Base-by-base conservation (phyloP, 2,888 invertebrate species). In the Pantelozetes paolii region DNA sequence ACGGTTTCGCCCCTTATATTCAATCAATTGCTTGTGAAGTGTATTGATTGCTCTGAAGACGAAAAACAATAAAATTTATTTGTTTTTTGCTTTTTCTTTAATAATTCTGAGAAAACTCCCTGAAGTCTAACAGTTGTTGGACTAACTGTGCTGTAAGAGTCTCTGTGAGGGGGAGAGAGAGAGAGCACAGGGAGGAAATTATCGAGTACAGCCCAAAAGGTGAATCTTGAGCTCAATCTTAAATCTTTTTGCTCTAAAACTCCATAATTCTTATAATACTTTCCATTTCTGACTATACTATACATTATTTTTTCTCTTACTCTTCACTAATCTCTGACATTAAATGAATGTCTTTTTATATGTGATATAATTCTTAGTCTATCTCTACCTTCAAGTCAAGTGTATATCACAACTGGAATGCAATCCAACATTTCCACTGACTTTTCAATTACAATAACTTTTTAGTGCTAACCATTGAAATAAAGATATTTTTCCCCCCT, bases 11-110 rank as follows among this genome's bases (percentile, higher is more conserved):
- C n/a, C 45, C 45, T 50, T n/a, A 20, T 20, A 50, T 50, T 50
- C 20, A 50, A 50, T 50, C 50, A 50, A 50, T 50, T n/a, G 50
- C n/a, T 50, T 50, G 50, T 50, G 50, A 50, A 50, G 50, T 50
- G n/a, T 50, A 50, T 50, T 50, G 20, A 50, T 50, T 1, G 20
- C 20, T 36, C 5, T 50, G 18, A 50, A 50, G 18, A 50, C n/a
- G n/a, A 20, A 50, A 3, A 50, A 50, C 20, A 50, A 50, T n/a
- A 50, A n/a, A 50, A 50, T n/a, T 8, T n/a, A n/a, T n/a, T 50
- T 50, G n/a, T n/a, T 45, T 45, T 8, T 13, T 20, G n/a, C 50
- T n/a, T n/a, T n/a, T 50, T 45, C 18, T 45, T 45, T 11, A n/a
- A 13, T 45, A 45, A 45, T 45, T n/a, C 50, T 20, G n/a, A 2